A percentile compares a stretch with the other conserved stretches of the same genome.
Conservation (phyloP, 2,797 vertebrate genomes). For the Otolemur crassicaudatus region DNA sequence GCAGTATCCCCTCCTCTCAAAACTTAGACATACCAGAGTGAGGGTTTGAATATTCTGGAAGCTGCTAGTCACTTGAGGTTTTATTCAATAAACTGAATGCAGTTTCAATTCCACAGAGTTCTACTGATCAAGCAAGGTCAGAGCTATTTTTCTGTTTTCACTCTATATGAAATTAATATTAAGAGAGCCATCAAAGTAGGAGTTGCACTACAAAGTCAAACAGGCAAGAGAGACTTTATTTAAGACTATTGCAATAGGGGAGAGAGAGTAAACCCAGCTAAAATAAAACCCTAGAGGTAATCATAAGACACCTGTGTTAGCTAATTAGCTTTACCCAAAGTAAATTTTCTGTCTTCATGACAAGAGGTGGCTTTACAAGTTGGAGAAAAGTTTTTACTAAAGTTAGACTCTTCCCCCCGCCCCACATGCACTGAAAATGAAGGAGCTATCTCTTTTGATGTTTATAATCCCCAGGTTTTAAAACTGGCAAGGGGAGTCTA, state of each 20-base stretch:
- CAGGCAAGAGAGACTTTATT: not conserved
- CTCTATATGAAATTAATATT: not conserved
- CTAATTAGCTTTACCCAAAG: not conserved
- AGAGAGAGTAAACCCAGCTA: not conserved
- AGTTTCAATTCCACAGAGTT: too few relatives aligned
- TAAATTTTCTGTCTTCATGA: not conserved
- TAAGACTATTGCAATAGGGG: not conserved
- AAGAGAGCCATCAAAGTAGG: not conserved
- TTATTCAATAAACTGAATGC: not conserved
- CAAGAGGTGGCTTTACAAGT: not conserved
- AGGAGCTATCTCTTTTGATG: not conserved
- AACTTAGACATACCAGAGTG: not conserved
- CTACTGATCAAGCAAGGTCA: not conserved
- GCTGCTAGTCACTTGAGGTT: not conserved
- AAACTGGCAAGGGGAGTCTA: not conserved
- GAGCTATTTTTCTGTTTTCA: not conserved
- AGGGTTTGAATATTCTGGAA: not conserved
- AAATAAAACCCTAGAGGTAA: not conserved
- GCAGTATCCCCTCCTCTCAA: not conserved
- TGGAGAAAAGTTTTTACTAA: not conserved
- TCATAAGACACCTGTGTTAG: not conserved
- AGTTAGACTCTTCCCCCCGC: not conserved
- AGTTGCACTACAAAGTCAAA: not conserved
- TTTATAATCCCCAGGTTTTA: not conserved
- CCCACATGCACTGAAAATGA: not conserved